phyloP scores from a whole-genome alignment of 2,113 vertebrate genomes.

The Oriolus oriolus region DNA sequence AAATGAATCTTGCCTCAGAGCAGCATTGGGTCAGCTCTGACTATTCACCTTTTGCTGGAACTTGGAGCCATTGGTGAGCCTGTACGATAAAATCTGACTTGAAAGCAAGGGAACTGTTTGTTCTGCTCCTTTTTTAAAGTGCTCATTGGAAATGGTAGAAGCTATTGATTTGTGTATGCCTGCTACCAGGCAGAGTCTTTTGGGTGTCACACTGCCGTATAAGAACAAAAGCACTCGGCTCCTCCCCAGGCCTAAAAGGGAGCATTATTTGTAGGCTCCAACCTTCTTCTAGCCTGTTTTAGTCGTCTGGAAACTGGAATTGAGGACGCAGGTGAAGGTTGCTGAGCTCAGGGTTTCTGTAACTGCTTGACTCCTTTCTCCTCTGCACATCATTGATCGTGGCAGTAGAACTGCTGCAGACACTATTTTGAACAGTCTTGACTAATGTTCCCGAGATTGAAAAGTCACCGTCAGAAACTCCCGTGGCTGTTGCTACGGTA shows the following conservation, averaged over 20 bases:
- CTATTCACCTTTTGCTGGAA: background rate
- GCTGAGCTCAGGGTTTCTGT: background rate
- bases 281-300: background rate
- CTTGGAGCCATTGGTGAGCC: background rate
- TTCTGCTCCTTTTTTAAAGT: background rate
- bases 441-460: rapidly evolving
- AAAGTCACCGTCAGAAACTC: rapidly evolving
- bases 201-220: rapidly evolving
- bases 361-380: background rate
- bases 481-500: rapidly evolving
- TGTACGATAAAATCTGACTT: background rate
- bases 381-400: background rate
- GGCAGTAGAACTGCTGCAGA: background rate
- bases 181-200: background rate
- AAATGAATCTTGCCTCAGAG: background rate
- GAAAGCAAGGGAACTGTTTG: background rate
- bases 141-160: background rate
- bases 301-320: background rate
- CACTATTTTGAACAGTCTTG: rapidly evolving
- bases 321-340: background rate
- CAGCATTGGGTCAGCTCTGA: background rate
- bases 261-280: background rate
- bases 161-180: background rate
- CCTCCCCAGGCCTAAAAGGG: background rate
- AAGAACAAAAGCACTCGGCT: background rate